These are phyloP conservation scores for Chromis chromis DNA, from an alignment of 2,797 vertebrate species.

Conservation along the genomic window DNA sequence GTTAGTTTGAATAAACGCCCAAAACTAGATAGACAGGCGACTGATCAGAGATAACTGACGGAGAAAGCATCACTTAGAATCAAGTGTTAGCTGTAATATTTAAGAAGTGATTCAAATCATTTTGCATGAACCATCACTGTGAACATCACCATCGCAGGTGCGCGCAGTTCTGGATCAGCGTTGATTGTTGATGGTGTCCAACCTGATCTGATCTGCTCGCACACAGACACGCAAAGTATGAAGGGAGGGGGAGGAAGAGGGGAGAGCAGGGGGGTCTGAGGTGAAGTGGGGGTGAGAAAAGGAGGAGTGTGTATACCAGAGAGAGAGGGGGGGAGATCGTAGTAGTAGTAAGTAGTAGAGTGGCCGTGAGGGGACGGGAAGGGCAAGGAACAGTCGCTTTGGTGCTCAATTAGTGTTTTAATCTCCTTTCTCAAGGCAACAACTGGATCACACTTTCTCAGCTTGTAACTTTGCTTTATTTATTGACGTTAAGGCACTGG, in stretches of 20 bases:
- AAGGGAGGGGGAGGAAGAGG: background rate
- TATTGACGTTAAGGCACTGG: background rate
- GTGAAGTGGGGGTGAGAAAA: slow-evolving; percentile 69
- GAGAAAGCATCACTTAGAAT: background rate
- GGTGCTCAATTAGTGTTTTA: slow-evolving; percentile 47
- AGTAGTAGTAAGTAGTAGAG: slow-evolving; percentile 32
- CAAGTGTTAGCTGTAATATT: too few species aligned
- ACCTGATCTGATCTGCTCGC: slow-evolving; percentile 19
- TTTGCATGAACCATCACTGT: background rate
- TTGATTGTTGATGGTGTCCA: slow-evolving; percentile 7
- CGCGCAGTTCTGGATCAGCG: background rate
- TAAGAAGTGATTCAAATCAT: background rate
- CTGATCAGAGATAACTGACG: background rate
- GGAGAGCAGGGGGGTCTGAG: slow-evolving; percentile 26
- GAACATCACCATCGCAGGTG: slow-evolving; percentile 39
- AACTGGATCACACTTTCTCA: slow-evolving; percentile 26
- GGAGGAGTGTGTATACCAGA: slow-evolving; percentile 65
- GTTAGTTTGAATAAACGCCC: too few species aligned
- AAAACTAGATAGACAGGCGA: background rate
- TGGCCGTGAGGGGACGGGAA: slow-evolving; percentile 53
- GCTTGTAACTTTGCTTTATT: slow-evolving; percentile 4
- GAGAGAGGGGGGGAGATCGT: slow-evolving; percentile 57
- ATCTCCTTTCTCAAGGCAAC: slow-evolving; percentile 35
- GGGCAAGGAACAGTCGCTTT: slow-evolving; percentile 47
- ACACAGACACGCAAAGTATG: slow-evolving; percentile 50